phyloP scores from a whole-genome alignment of 2,797 vertebrate genomes.

The Leuciscus waleckii region DNA sequence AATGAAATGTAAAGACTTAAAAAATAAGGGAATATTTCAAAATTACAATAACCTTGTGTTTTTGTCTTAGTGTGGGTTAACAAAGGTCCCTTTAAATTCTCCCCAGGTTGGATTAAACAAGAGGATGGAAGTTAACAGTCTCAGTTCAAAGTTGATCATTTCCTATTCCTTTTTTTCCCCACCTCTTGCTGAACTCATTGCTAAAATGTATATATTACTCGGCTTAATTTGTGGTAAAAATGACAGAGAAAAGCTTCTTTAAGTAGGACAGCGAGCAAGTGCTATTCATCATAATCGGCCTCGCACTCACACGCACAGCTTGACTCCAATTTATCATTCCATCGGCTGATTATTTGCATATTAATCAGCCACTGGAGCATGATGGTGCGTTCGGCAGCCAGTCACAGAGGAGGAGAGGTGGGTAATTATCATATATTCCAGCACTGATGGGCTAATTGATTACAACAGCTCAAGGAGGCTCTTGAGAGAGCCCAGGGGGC shows the following conservation, averaged over 20 bases:
- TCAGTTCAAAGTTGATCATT: slow-evolving; percentile 77
- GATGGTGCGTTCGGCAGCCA: slow-evolving; percentile 72
- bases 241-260: slow-evolving; percentile 86
- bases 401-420: slow-evolving; percentile 76
- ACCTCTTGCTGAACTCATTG: slow-evolving; percentile 69
- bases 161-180: slow-evolving; percentile 29
- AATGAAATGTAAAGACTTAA: neutral
- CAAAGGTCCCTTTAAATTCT: slow-evolving; percentile 53
- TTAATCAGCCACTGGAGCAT: slow-evolving; percentile 90
- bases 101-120: slow-evolving; percentile 47
- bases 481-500: slow-evolving; percentile 67
- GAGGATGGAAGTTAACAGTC: slow-evolving; percentile 47
- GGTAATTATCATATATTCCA: slow-evolving; percentile 92
- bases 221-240: slow-evolving; percentile 87
- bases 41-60: neutral
- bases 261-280: slow-evolving; percentile 86
- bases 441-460: slow-evolving; percentile 93
- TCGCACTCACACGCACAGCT: slow-evolving; percentile 83
- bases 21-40: neutral
- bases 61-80: slow-evolving; percentile 42
- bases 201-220: slow-evolving; percentile 81
- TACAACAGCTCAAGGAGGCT: slow-evolving; percentile 87
- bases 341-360: slow-evolving; percentile 93
- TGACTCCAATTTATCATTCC: slow-evolving; percentile 88
- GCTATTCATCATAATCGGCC: slow-evolving; percentile 88